Percentiles rank a stretch among this genome's conserved stretches.
Conservation (phyloP, 2,888 invertebrate species). For the Penaeus monodon region DNA sequence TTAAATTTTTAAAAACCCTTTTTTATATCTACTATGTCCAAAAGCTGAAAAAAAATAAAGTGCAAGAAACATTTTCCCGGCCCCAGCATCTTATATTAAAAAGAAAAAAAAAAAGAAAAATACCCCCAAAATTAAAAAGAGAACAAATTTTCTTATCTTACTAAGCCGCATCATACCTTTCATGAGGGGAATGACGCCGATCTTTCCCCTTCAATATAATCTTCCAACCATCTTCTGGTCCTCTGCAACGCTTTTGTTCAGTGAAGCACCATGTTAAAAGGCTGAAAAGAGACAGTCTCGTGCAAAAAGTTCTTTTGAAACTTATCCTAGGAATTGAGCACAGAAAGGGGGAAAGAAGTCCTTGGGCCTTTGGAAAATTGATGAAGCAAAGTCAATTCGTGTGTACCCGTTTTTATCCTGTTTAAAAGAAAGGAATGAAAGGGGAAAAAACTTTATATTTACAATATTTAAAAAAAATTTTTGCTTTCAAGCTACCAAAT, state of each 20-base stretch:
- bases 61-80: too few relatives aligned
- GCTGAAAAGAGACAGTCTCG: slow-evolving; percentile 52
- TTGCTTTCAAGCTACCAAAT: too few relatives aligned
- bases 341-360: slow-evolving; percentile 35
- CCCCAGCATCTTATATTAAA: too few relatives aligned
- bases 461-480: too few relatives aligned
- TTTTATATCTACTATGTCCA: too few relatives aligned
- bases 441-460: too few relatives aligned
- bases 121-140: too few relatives aligned
- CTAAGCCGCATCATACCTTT: neutral
- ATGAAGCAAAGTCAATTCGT: slow-evolving; percentile 53
- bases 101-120: too few relatives aligned
- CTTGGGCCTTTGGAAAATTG: slow-evolving; percentile 16
- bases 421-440: neutral
- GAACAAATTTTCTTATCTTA: too few relatives aligned
- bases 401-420: slow-evolving; percentile 30
- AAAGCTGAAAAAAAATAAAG: too few relatives aligned
- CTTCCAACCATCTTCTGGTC: neutral
- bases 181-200: slow-evolving; percentile 24
- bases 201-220: slow-evolving; percentile 35
- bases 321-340: slow-evolving; percentile 42
- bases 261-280: slow-evolving; percentile 36
- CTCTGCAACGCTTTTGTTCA: neutral
- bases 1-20: too few relatives aligned
- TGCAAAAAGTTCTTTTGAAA: slow-evolving; percentile 43